These are phyloP conservation scores for Alca torda DNA, from an alignment of 2,797 vertebrate species.

Conservation along the genomic window DNA sequence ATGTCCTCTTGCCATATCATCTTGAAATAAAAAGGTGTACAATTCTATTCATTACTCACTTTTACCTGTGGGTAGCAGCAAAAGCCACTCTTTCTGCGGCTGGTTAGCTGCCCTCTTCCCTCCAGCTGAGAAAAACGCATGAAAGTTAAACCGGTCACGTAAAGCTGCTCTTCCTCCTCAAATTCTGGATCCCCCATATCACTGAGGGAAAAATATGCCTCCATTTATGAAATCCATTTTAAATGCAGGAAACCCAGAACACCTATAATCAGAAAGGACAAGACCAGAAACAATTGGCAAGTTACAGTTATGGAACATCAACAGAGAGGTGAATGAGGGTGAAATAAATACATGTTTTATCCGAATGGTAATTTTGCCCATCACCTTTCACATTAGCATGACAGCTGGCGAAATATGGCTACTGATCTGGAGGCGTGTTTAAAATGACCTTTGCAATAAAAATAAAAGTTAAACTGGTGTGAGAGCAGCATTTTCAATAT, in stretches of 20 bases:
- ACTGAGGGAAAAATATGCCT: not conserved
- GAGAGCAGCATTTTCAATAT: constrained; percentile 15
- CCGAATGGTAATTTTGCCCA: not conserved
- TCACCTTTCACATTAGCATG: not conserved
- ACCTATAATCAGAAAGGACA: not conserved
- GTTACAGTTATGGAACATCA: not conserved
- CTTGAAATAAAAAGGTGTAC: not conserved
- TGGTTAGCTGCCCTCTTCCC: not conserved
- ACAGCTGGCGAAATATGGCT: not conserved
- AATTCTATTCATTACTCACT: constrained; percentile 29
- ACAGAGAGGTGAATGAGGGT: not conserved
- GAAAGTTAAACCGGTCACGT: not conserved
- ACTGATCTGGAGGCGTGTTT: not conserved
- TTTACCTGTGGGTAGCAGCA: constrained; percentile 68
- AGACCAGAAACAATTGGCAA: not conserved
- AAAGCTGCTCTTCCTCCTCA: not conserved
- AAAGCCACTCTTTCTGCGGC: constrained; percentile 34
- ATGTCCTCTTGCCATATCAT: not conserved
- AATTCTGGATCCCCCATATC: not conserved
- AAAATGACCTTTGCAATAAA: constrained; percentile 51
- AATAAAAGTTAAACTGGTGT: not conserved
- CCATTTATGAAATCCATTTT: not conserved
- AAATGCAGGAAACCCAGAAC: not conserved
- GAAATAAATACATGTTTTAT: not conserved
- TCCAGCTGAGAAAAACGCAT: not conserved